Conservation (phyloP, 1,140 invertebrate genomes). For the Rhyacophila brunnea region DNA sequence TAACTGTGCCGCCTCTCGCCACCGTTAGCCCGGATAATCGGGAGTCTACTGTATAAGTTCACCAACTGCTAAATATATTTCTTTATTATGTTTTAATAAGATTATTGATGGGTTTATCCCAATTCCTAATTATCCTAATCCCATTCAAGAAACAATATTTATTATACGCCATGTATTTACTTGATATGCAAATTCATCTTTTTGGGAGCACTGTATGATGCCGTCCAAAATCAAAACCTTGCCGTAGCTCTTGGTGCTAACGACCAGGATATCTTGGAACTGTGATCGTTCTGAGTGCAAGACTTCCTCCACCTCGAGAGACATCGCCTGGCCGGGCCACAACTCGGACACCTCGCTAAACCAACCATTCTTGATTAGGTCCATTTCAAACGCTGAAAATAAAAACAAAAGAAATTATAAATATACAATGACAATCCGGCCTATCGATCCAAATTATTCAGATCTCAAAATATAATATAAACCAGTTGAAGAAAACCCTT, state of each 20-base stretch:
- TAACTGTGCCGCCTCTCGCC: no score
- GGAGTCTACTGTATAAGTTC: no score
- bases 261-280: conserved; percentile 87
- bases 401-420: no score
- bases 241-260: conserved; percentile 91
- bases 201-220: conserved; percentile 94
- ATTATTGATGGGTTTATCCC: no score
- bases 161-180: no score
- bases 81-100: no score
- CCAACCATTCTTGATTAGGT: conserved; percentile 76
- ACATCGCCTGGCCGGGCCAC: conserved; percentile 91
- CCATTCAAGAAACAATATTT: neutral
- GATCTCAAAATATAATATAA: no score
- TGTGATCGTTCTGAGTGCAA: conserved; percentile 80
- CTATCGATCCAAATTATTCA: no score
- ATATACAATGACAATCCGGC: no score
- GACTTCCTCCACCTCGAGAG: conserved; percentile 83
- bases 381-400: conserved; percentile 42
- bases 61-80: no score
- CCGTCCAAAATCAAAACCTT: conserved; percentile 90
- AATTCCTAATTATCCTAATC: neutral
- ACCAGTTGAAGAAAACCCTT: no score
- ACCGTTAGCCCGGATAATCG: no score
- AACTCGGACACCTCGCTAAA: conserved; percentile 85
- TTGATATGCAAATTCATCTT: conserved; percentile 97